Evolutionary conservation across 2,797 vertebrate genomes (phyloP).

Genomic region (Poeciliopsis infans): DNA sequence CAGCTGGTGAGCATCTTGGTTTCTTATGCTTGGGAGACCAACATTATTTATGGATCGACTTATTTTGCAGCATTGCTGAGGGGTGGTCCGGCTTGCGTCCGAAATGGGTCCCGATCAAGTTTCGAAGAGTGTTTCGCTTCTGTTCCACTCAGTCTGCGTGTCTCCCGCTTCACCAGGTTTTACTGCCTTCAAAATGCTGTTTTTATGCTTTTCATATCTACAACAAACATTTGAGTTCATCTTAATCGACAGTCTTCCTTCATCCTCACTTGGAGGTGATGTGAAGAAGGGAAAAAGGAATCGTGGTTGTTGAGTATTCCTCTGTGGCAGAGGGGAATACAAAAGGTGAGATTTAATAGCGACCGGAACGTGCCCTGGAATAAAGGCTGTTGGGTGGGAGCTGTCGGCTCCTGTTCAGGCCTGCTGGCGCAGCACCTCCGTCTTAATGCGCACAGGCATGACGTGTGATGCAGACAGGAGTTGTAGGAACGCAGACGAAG

Average conservation of each 20-base stretch:
- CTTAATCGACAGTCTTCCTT: conserved; percentile 47
- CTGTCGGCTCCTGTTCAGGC: conserved; percentile 53
- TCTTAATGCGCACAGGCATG: conserved; percentile 45
- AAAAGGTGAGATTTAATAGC: conserved; percentile 45
- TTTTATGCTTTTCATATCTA: conserved; percentile 15
- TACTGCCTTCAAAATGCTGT: conserved; percentile 4
- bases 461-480: conserved; percentile 48
- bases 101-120: conserved; percentile 21
- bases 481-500: conserved; percentile 32
- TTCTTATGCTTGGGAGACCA: conserved; percentile 50
- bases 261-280: conserved; percentile 50
- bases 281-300: not conserved
- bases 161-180: conserved; percentile 35
- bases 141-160: conserved; percentile 17
- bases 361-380: conserved; percentile 42
- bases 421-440: conserved; percentile 40
- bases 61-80: conserved; percentile 18
- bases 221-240: conserved; percentile 40
- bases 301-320: conserved; percentile 27
- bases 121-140: conserved; percentile 36
- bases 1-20: conserved; percentile 45
- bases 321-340: conserved; percentile 43
- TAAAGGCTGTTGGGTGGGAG: conserved; percentile 50
- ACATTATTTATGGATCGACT: conserved; percentile 50
- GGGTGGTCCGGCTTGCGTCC: conserved; percentile 7